Base-by-base conservation (phyloP, 2,113 vertebrate genomes). In the Grantiella picta region DNA sequence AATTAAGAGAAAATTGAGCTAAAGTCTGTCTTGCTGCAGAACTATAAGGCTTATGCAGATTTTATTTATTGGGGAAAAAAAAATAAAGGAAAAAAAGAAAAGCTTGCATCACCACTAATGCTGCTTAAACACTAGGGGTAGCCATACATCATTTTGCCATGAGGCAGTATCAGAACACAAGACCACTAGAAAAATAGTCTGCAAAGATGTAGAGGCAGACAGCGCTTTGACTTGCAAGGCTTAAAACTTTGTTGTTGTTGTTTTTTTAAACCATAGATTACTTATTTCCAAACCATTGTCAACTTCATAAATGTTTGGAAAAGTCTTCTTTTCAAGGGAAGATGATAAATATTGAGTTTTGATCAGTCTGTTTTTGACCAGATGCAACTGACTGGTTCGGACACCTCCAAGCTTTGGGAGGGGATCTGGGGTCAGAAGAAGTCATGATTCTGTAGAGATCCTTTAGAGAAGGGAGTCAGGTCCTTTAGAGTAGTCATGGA, bases 1-100 rank as follows among this genome's bases (percentile, higher is more conserved):
- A 93, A 76, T 33, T 65, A 86, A 42, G 56, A 89, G 10, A 89
- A 85, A 93, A 88, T 50, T 50, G 66, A 96, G 63, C 85, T 94
- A 42, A 86, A 93, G 40, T 80, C 75, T 60, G 59, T 94, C 84
- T 88, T 88, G 90, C 64, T 95, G 47, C 75, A 95, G 27, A 95
- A 63, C 59, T 86, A 2, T 56, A 59, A 89, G 72, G 90, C 79
- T 93, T 95, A 82, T 50, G 23, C 77, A 57, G 45, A 28, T 82
- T 84, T 79, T 83, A 78, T 81, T 84, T 65, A 76, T 81, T 53
- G 3, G n/a, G 21, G 73, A 63, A 35, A 71, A 38, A 36, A n/a
- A 52, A 29, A n/a, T 47, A 29, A 28, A 20, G 33, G 1, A 4
- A 20, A 28, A 35, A 80, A 49, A n/a, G 3, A 38, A 70, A 63